phyloP scores from a whole-genome alignment of 2,797 vertebrate genomes.

The Tachyglossus aculeatus region DNA sequence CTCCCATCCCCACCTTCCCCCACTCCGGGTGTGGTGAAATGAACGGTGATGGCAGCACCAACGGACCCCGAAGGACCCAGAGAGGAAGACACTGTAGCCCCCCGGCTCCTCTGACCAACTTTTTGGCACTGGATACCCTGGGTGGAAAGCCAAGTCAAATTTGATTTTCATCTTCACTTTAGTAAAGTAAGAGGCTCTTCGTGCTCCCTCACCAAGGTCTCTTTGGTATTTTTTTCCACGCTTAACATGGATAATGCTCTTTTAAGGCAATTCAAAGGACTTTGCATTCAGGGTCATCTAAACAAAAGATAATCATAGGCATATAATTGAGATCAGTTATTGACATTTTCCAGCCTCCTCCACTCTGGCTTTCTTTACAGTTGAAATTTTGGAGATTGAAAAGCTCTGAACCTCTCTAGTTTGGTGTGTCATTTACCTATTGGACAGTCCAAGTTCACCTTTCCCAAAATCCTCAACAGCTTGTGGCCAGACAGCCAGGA shows the following conservation, averaged over 20 bases:
- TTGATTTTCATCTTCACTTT: too few species aligned
- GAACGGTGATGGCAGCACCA: too few species aligned
- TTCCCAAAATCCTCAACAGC: not conserved
- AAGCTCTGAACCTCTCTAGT: not conserved
- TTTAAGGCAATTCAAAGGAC: conserved; percentile 40
- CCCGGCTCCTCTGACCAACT: too few species aligned
- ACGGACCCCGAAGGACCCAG: too few species aligned
- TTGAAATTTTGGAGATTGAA: not conserved
- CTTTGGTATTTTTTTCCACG: conserved; percentile 32
- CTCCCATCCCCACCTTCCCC: too few species aligned
- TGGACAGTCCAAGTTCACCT: not conserved
- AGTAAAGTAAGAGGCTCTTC: conserved; percentile 41
- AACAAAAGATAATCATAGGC: conserved; percentile 23
- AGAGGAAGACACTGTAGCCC: too few species aligned
- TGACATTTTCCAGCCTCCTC: not conserved
- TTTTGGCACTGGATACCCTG: too few species aligned
- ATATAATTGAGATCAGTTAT: conserved; percentile 8
- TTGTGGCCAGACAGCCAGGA: not conserved
- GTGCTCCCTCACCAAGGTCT: conserved; percentile 24
- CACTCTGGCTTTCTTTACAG: not conserved
- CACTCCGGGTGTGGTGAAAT: too few species aligned
- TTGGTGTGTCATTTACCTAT: not conserved
- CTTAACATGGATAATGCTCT: conserved; percentile 38
- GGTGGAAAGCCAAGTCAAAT: too few species aligned
- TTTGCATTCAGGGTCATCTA: conserved; percentile 32